Evolutionary conservation across 2,113 vertebrate species (phyloP), one percentile per base, ranked within the genome.

Genomic region (Myotis yumanensis): DNA sequence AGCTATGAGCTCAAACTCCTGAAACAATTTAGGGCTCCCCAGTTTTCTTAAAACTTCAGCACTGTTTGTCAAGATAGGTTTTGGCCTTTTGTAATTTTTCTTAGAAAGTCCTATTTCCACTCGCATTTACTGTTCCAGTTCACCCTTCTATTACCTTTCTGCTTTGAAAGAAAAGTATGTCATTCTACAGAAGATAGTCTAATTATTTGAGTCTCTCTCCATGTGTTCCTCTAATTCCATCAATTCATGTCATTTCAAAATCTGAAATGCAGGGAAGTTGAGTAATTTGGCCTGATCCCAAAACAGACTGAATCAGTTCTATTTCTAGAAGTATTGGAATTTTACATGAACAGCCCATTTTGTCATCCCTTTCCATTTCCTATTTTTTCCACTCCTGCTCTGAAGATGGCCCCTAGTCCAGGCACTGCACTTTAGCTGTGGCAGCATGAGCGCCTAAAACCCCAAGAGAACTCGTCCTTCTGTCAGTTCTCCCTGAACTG

Each of bases 241-340:
- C 30, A 62, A 28, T 73, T 91, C 18, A 48, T 80, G 4, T 66
- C 32, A 43, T 40, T 84, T 11, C 48, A 32, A 66, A 72, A 46
- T 93, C 32, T 92, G 52, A 79, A 59, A 62, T 64, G 18, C 46
- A 69, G 17, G 14, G 22, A 51, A 0, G 32, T 18, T 86, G 20
- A 93, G 2, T 89, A 81, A 73, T 89, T 79, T 89, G 35, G 86
- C 94, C 6, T 80, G 7, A 85, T 91, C 59, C 81, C 77, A 93
- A 32, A 89, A 46, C 73, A 89, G 32, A 82, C 14, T 54, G 57
- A 91, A 37, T 28, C 59, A 85, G 18, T 35, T 82, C 51, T 83
- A 1, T 66, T 86, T 92, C 81, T 68, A 79, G 93, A 92, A 52
- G 25, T 46, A 25, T 71, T 89, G 68, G 10, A 14, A 76, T 48